A percentile compares a stretch with the other conserved stretches of the same genome.
phyloP scores from a whole-genome alignment of 2,888 invertebrate genomes.

The Lypha dubia region DNA sequence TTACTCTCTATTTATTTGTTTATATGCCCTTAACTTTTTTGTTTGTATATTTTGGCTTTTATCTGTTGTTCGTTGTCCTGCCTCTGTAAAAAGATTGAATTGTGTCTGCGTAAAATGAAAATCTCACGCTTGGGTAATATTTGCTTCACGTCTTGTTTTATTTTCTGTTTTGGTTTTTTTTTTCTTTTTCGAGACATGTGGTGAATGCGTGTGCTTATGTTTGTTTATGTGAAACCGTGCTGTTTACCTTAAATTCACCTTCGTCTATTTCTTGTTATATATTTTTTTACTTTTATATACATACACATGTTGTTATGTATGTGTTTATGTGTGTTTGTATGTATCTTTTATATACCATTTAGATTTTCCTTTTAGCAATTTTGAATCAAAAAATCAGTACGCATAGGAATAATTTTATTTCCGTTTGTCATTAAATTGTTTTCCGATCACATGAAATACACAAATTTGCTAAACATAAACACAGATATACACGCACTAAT shows the following conservation, averaged over 20 bases:
- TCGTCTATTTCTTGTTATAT: constrained; percentile 19
- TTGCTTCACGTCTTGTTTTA: constrained; percentile 42
- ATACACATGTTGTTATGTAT: too few relatives aligned
- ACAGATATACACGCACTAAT: constrained; percentile 3
- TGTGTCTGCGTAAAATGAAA: constrained; percentile 60
- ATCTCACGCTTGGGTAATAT: constrained; percentile 71
- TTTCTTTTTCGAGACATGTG: neutral
- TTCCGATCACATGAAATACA: constrained; percentile 76
- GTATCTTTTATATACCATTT: constrained; percentile 75
- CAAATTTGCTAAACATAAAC: constrained; percentile 1
- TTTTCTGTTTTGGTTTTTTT: constrained; percentile 9
- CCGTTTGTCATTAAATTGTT: constrained; percentile 82
- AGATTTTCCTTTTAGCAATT: constrained; percentile 75
- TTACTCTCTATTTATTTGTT: too few relatives aligned
- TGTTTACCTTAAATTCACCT: constrained; percentile 32
- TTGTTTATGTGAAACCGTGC: neutral
- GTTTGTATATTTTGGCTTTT: neutral
- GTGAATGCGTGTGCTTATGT: constrained; percentile 3
- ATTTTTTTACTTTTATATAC: constrained; percentile 9
- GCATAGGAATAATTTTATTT: constrained; percentile 79
- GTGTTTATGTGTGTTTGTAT: constrained; percentile 9
- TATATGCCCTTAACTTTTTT: too few relatives aligned
- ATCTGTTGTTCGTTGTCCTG: constrained; percentile 9
- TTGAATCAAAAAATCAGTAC: constrained; percentile 77
- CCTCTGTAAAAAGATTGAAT: constrained; percentile 18